Evolutionary conservation across 2,888 invertebrate species (phyloP).

Genomic region (Argyresthia albistria): DNA sequence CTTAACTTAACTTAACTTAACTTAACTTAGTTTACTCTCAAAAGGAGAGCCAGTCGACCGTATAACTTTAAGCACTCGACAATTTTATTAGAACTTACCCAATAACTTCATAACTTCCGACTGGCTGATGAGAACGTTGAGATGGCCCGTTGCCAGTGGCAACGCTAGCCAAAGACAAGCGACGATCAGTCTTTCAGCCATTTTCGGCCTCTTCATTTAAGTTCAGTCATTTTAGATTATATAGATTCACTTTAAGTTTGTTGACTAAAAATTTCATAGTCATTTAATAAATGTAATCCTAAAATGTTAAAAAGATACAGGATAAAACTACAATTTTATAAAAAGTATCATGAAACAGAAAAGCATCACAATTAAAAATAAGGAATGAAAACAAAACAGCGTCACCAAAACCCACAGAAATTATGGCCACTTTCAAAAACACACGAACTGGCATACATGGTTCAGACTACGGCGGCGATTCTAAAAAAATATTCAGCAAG

Average conservation of each 20-base stretch:
- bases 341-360: not conserved
- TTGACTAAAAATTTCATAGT: not conserved
- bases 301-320: too few species aligned
- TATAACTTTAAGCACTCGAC: too few species aligned
- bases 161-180: constrained; percentile 59
- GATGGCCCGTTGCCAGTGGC: constrained; percentile 77
- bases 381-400: constrained; percentile 5
- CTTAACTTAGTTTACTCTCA: too few species aligned
- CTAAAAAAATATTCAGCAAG: constrained; percentile 2
- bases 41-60: too few species aligned
- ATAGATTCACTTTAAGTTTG: not conserved
- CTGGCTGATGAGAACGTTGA: constrained; percentile 86
- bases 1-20: too few species aligned
- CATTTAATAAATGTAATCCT: not conserved
- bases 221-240: constrained; percentile 1
- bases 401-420: not conserved
- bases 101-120: constrained; percentile 85
- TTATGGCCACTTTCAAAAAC: too few species aligned
- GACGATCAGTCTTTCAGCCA: constrained; percentile 32
- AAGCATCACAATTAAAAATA: not conserved
- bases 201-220: constrained; percentile 21
- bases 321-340: not conserved
- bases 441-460: too few species aligned
- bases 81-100: constrained; percentile 67
- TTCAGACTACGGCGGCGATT: too few species aligned